Conservation (phyloP, 2,113 vertebrate genomes). For the Charina bottae region DNA sequence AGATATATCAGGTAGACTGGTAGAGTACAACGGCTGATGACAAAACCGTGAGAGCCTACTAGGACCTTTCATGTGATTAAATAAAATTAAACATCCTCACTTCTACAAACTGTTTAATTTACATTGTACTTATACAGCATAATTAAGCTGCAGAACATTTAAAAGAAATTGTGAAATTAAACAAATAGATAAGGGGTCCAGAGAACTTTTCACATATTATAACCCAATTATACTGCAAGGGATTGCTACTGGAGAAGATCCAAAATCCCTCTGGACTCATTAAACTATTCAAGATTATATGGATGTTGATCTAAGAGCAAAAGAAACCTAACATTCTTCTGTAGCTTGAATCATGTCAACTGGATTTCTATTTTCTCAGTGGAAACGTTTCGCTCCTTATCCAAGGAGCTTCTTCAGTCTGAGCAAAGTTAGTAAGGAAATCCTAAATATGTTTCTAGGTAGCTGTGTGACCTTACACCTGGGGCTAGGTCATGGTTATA, state of each 20-base stretch:
- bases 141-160: neutral
- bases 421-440: no score
- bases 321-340: neutral
- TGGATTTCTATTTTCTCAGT: no score
- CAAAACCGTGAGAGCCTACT: neutral
- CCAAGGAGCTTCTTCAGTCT: no score
- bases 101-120: neutral
- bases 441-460: no score
- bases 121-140: neutral
- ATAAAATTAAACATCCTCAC: neutral
- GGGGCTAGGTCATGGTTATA: no score
- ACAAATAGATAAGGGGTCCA: neutral
- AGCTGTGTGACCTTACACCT: no score
- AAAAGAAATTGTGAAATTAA: neutral
- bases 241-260: neutral
- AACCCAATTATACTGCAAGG: neutral
- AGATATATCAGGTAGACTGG: slow-evolving; percentile 27
- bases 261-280: neutral
- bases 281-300: neutral
- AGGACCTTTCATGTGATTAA: slow-evolving; percentile 14
- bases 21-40: slow-evolving; percentile 21
- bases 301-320: neutral
- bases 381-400: no score
- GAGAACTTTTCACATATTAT: neutral
- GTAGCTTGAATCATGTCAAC: no score